phyloP scores from a whole-genome alignment of 2,797 vertebrate species.

The Erethizon dorsatum region DNA sequence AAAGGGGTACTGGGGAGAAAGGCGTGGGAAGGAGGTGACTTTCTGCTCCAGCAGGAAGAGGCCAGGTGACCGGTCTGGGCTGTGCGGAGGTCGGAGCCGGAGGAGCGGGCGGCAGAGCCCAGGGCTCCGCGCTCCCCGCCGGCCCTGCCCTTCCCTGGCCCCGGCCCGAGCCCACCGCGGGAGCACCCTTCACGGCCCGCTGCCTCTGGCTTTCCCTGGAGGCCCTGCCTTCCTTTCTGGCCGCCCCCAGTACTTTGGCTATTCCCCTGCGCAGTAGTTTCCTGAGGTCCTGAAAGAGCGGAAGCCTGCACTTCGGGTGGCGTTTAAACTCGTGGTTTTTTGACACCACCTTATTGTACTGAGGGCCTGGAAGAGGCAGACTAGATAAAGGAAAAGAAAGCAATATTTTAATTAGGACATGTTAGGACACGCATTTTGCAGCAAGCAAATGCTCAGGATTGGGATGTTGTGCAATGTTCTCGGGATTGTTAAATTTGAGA shows the following conservation, averaged over 20 bases:
- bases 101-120: not conserved
- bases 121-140: rapidly evolving
- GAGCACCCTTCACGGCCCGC: too few relatives aligned
- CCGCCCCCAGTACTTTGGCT: not conserved
- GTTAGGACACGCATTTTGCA: not conserved
- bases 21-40: not conserved
- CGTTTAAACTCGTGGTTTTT: not conserved
- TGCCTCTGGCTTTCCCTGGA: not conserved
- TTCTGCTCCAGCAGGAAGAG: not conserved
- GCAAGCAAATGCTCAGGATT: not conserved
- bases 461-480: not conserved
- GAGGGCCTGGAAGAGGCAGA: not conserved
- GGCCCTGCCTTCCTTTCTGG: not conserved
- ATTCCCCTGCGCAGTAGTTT: conserved; percentile 8
- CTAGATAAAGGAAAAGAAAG: not conserved
- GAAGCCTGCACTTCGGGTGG: not conserved
- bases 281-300: not conserved
- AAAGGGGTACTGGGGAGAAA: not conserved
- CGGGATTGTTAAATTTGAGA: not conserved
- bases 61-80: not conserved
- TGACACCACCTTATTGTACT: not conserved
- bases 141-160: not conserved
- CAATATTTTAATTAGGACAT: not conserved
- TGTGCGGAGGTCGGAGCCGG: too few relatives aligned
- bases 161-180: not conserved